Base-by-base conservation (phyloP, 1,140 invertebrate genomes). In the Streblospio benedicti region DNA sequence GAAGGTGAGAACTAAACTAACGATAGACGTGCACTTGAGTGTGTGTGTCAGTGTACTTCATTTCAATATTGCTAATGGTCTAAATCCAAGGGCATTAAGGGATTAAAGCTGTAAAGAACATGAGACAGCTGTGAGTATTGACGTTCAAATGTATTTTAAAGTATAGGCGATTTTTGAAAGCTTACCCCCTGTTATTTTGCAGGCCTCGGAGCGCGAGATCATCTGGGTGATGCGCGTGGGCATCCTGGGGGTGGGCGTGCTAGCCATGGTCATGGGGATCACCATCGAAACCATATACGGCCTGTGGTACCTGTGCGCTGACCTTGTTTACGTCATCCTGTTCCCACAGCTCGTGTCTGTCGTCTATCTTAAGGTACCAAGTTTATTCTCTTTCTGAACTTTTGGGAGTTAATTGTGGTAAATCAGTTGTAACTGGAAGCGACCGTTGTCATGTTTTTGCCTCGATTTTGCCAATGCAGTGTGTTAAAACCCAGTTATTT, bases 341-440 rank as follows among this genome's bases (percentile, higher is more conserved):
- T 98, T 98, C 78, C 95, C 95, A 0, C 93, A 96, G 79, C 84
- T 99, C n/a, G 82, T 97, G 50, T 94, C 92, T 85, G 94, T 97
- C 64, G 91, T 98, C 4, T 93, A 97, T 79, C 92, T 93, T 76
- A 90, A 91, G 75, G n/a, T n/a, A n/a, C n/a, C n/a, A n/a, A 14
- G 47, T n/a, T n/a, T n/a, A n/a, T n/a, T n/a, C n/a, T n/a, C n/a
- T n/a, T n/a, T n/a, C n/a, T n/a, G n/a, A n/a, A n/a, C n/a, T n/a
- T n/a, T n/a, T n/a, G n/a, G n/a, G n/a, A n/a, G n/a, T n/a, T n/a
- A n/a, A n/a, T n/a, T n/a, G n/a, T n/a, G n/a, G n/a, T n/a, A n/a
- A n/a, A 16, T 38, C 63, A 33, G 27, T 49, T 20, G 45, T 49
- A 49, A 49, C n/a, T 20, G 6, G 20, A 49, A 6, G 9, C n/a